Conservation (phyloP, 2,113 vertebrate species). For the Sapajus apella region DNA sequence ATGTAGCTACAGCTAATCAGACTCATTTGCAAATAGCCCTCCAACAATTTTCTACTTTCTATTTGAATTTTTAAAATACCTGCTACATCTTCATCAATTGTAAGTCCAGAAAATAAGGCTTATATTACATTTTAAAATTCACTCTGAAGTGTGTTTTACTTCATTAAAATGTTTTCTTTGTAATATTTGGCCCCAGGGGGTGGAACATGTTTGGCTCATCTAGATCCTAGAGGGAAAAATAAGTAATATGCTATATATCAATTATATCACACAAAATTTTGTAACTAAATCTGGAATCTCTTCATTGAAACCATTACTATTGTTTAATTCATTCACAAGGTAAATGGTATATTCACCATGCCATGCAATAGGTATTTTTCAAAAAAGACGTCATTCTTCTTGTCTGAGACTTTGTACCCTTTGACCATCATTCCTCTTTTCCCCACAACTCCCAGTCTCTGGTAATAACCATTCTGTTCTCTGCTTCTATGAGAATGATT, state of each 20-base stretch:
- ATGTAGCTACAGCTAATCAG: background rate
- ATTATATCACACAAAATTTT: constrained; percentile 71
- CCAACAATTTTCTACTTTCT: background rate
- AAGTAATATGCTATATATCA: constrained; percentile 67
- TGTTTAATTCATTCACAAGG: constrained; percentile 60
- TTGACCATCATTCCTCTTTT: background rate
- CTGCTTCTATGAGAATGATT: background rate
- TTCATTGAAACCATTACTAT: constrained; percentile 60
- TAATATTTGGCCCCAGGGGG: constrained; percentile 61
- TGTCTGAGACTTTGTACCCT: background rate
- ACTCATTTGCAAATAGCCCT: background rate
- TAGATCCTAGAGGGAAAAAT: constrained; percentile 33
- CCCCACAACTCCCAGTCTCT: background rate
- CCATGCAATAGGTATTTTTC: background rate
- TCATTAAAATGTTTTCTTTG: constrained; percentile 68
- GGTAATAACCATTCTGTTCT: background rate
- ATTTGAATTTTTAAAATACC: background rate
- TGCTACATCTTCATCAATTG: background rate
- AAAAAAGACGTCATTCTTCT: background rate
- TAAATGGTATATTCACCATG: background rate
- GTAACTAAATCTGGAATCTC: constrained; percentile 65
- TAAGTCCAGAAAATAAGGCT: background rate
- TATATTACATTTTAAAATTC: constrained; percentile 55
- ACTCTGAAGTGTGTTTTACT: constrained; percentile 50
- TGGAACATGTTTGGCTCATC: constrained; percentile 52